phyloP scores from a whole-genome alignment of 2,888 invertebrate species.

The Carterocephalus palaemon region DNA sequence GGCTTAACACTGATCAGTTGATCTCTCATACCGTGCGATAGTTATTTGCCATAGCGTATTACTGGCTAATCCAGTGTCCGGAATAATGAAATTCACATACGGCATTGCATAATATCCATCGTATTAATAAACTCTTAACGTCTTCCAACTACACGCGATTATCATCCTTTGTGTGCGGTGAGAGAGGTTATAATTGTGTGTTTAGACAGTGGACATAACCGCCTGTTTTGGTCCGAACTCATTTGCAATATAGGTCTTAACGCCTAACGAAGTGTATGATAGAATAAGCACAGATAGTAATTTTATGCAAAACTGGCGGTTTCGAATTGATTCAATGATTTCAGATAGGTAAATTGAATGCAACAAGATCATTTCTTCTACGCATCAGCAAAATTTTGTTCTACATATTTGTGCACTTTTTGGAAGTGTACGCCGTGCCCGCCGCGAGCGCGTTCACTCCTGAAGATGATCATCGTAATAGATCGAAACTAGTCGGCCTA shows the following conservation, averaged over 20 bases:
- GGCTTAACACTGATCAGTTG: too few species aligned
- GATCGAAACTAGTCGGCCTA: too few species aligned
- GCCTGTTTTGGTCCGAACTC: not conserved
- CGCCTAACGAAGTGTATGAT: slow-evolving; percentile 23
- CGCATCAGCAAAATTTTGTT: too few species aligned
- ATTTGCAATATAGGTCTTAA: slow-evolving; percentile 19
- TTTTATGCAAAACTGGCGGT: slow-evolving; percentile 7
- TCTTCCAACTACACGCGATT: not conserved
- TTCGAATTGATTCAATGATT: too few species aligned
- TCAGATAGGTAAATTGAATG: too few species aligned
- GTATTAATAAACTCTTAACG: slow-evolving; percentile 16
- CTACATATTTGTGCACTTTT: too few species aligned
- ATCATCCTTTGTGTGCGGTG: not conserved
- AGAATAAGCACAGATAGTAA: slow-evolving; percentile 11
- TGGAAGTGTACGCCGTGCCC: too few species aligned
- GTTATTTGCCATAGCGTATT: too few species aligned
- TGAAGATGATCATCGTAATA: too few species aligned
- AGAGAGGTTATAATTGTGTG: not conserved
- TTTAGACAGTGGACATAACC: not conserved
- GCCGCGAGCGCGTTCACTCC: too few species aligned
- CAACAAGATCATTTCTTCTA: too few species aligned
- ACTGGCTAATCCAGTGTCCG: slow-evolving; percentile 23
- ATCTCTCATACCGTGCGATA: too few species aligned
- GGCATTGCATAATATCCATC: slow-evolving; percentile 16
- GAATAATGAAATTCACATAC: slow-evolving; percentile 25